These are phyloP conservation scores for Scaptomyza caliginosa DNA, from an alignment of 2,888 invertebrate genomes.

Conservation along the genomic window DNA sequence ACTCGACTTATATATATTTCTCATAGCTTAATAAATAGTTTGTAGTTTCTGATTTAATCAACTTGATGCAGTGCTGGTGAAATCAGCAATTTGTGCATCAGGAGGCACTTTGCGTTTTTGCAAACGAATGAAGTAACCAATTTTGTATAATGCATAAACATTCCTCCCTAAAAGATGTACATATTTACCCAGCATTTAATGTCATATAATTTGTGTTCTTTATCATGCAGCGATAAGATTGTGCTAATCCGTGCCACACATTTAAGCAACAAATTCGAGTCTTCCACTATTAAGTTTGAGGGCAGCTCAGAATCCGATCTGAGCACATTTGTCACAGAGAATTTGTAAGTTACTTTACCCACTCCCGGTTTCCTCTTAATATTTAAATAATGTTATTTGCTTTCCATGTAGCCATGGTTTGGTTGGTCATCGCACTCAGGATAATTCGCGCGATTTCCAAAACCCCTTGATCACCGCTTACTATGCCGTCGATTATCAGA, in stretches of 20 bases:
- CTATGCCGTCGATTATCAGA: conserved; percentile 97
- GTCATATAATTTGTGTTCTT: conserved; percentile 9
- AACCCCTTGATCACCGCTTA: conserved; percentile 96
- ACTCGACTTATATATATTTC: conserved; percentile 30
- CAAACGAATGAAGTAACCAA: neutral
- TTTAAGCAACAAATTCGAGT: conserved; percentile 97
- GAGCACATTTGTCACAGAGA: conserved; percentile 92
- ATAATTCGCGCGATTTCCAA: conserved; percentile 93
- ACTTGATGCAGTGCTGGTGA: neutral
- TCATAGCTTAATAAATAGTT: conserved; percentile 38
- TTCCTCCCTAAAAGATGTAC: neutral
- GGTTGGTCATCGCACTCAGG: conserved; percentile 94
- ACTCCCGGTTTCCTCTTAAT: neutral
- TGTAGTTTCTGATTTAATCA: neutral
- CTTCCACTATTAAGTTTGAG: conserved; percentile 89
- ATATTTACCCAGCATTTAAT: conserved; percentile 12
- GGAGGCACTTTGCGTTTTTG: neutral
- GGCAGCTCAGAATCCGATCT: conserved; percentile 90
- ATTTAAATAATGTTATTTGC: conserved; percentile 5
- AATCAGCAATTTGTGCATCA: conserved; percentile 5
- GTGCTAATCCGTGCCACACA: conserved; percentile 95
- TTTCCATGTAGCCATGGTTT: conserved; percentile 92
- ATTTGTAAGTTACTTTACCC: conserved; percentile 88
- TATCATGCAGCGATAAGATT: conserved; percentile 88
- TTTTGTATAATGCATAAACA: neutral